These are phyloP conservation scores for Lemur catta DNA, from an alignment of 2,797 vertebrate species.

Conservation along the genomic window DNA sequence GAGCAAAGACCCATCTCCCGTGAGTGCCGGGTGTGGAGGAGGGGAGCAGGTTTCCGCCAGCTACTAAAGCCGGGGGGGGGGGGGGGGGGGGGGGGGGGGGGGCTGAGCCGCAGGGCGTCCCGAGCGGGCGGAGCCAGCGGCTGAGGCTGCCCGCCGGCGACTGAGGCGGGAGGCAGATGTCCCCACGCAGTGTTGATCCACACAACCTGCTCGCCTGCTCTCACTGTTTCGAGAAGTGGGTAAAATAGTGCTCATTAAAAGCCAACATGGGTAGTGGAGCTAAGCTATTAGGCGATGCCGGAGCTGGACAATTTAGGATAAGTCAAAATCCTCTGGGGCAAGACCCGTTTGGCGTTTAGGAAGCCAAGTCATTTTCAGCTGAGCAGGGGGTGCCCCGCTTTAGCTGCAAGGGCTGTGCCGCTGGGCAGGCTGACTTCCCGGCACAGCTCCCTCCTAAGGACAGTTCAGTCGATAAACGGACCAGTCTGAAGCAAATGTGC, in stretches of 20 bases:
- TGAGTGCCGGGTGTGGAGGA: rapidly evolving
- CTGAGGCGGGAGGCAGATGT: background rate
- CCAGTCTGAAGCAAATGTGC: background rate
- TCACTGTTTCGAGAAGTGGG: background rate
- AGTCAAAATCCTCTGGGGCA: background rate
- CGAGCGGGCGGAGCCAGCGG: background rate
- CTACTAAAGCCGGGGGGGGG: background rate
- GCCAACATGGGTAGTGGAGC: background rate
- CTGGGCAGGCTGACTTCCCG: background rate
- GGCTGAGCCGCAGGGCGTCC: background rate
- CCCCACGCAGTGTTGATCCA: background rate
- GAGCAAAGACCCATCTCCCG: background rate
- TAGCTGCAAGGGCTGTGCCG: background rate
- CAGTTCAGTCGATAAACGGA: background rate
- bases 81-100: rapidly evolving
- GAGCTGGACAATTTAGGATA: background rate
- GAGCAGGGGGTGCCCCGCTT: background rate
- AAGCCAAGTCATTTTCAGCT: background rate
- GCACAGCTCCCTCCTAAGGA: background rate
- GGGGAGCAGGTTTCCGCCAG: background rate
- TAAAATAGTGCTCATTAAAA: background rate
- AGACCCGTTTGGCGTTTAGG: background rate
- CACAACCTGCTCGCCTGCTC: background rate
- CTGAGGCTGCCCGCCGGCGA: background rate
- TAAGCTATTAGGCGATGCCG: background rate